Percentiles rank a stretch among this genome's conserved stretches.
phyloP scores from a whole-genome alignment of 2,888 invertebrate genomes.

The Rotaria socialis region DNA sequence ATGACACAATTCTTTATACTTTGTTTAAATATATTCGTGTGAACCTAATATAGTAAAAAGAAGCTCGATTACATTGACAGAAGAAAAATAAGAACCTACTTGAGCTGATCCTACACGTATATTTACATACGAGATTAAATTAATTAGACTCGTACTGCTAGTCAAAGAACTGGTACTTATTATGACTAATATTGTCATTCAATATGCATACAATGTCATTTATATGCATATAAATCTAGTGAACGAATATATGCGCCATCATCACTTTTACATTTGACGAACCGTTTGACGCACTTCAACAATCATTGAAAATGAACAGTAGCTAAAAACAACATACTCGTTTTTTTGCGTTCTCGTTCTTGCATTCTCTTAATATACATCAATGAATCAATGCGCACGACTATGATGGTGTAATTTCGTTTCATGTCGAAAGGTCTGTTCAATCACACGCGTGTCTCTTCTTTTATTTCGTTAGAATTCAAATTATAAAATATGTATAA shows the following conservation, averaged over 20 bases:
- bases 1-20: background rate
- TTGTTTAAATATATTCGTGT: background rate
- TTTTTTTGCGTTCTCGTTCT: background rate
- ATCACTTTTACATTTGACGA: background rate
- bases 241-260: background rate
- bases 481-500: background rate
- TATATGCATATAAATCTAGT: background rate
- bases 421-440: background rate
- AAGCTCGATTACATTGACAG: background rate
- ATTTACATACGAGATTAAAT: slow-evolving; percentile 14
- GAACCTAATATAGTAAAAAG: background rate
- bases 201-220: background rate
- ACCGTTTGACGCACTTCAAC: background rate
- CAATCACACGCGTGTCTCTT: background rate
- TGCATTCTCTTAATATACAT: background rate
- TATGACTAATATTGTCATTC: background rate
- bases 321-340: background rate
- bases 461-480: background rate
- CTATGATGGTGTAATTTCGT: background rate
- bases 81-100: background rate
- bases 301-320: background rate
- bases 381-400: background rate
- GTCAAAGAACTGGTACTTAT: background rate
- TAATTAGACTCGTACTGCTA: background rate
- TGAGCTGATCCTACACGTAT: background rate